These are phyloP conservation scores for Nephila pilipes DNA, from an alignment of 1,140 invertebrate genomes.

Conservation along the genomic window DNA sequence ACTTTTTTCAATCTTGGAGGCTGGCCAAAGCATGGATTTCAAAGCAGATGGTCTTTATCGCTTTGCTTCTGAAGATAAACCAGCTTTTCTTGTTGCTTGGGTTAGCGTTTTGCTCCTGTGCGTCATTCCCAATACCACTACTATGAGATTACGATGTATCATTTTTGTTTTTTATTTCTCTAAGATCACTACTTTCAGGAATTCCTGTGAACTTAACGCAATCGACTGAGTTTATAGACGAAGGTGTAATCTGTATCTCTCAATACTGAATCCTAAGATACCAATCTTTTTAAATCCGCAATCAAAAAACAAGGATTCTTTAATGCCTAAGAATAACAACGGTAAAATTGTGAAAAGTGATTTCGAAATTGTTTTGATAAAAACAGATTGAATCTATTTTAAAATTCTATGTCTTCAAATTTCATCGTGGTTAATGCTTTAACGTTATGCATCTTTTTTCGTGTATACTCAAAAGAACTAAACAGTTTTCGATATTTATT, in stretches of 20 bases:
- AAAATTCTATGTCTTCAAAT: too few species aligned
- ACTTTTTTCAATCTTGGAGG: slow-evolving; percentile 45
- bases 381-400: too few species aligned
- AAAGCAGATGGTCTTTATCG: slow-evolving; percentile 62
- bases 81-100: slow-evolving; percentile 54
- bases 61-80: slow-evolving; percentile 37
- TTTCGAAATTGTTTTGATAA: too few species aligned
- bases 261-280: not conserved
- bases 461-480: too few species aligned
- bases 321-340: too few species aligned
- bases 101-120: slow-evolving; percentile 37
- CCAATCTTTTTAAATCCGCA: too few species aligned
- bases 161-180: not conserved
- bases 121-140: slow-evolving; percentile 59
- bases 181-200: not conserved
- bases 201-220: not conserved
- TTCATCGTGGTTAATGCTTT: too few species aligned
- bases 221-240: not conserved
- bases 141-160: slow-evolving; percentile 44
- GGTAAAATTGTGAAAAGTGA: too few species aligned
- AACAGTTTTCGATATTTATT: too few species aligned
- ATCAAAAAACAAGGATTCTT: too few species aligned
- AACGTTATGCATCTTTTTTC: too few species aligned
- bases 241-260: not conserved
- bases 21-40: slow-evolving; percentile 63